Conservation (phyloP, 2,113 vertebrate genomes). For the Reinhardtius hippoglossoides region DNA sequence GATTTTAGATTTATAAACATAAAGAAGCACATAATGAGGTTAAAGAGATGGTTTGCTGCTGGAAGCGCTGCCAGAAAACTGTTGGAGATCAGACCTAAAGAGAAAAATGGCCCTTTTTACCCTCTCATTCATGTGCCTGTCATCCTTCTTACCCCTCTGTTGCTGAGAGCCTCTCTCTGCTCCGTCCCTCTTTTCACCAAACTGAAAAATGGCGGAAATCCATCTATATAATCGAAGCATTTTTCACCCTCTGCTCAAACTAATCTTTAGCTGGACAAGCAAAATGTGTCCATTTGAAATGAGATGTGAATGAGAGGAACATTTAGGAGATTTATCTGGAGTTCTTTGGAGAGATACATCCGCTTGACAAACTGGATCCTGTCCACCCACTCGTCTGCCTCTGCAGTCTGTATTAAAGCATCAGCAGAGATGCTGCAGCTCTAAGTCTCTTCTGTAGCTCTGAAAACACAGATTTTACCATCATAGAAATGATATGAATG, state of each 20-base stretch:
- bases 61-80: conserved; percentile 35
- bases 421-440: conserved; percentile 20
- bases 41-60: conserved; percentile 26
- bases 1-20: conserved; percentile 38
- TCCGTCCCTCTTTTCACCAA: background rate
- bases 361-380: background rate
- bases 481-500: background rate
- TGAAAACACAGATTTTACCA: conserved; percentile 10
- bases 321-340: conserved; percentile 30
- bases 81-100: conserved; percentile 10
- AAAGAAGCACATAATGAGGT: conserved; percentile 12
- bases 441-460: background rate
- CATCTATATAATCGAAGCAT: conserved; percentile 1
- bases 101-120: conserved; percentile 28
- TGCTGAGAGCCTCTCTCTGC: background rate
- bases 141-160: conserved; percentile 6
- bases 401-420: conserved; percentile 20
- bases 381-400: conserved; percentile 33
- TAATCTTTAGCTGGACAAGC: conserved; percentile 21
- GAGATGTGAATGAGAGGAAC: conserved; percentile 19
- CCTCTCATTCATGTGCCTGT: conserved; percentile 18
- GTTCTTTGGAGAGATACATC: background rate
- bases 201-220: conserved; percentile 2
- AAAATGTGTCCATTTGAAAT: conserved; percentile 22
- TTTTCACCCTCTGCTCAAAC: conserved; percentile 8